phyloP scores from a whole-genome alignment of 2,888 invertebrate species.

The Andrena minutula region DNA sequence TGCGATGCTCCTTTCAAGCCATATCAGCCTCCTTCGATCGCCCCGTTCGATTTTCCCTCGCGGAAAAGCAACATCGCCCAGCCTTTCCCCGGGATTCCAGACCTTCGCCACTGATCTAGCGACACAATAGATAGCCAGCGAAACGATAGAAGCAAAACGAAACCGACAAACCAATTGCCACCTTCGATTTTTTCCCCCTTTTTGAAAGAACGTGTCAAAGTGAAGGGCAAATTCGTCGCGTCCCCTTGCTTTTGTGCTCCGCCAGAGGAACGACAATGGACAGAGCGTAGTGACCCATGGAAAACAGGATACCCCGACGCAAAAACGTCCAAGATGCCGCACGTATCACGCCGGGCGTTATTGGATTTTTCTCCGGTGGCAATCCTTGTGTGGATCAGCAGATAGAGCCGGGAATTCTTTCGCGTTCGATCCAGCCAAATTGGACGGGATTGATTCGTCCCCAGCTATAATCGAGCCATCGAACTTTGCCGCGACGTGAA shows the following conservation, averaged over 20 bases:
- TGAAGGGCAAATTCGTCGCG: slow-evolving; percentile 31
- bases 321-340: slow-evolving; percentile 64
- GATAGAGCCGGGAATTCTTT: slow-evolving; percentile 5
- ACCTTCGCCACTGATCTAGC: neutral
- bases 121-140: too few species aligned
- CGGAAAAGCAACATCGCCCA: neutral
- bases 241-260: slow-evolving; percentile 25
- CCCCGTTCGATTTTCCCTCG: slow-evolving; percentile 21
- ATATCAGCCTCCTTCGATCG: too few species aligned
- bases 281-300: slow-evolving; percentile 6
- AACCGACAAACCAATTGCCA: slow-evolving; percentile 1
- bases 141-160: neutral
- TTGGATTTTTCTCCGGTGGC: slow-evolving; percentile 64
- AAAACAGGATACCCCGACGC: slow-evolving; percentile 59
- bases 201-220: neutral
- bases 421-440: slow-evolving; percentile 22
- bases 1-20: too few species aligned
- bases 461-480: neutral
- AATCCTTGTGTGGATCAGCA: slow-evolving; percentile 20
- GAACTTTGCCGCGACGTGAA: slow-evolving; percentile 29
- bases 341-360: slow-evolving; percentile 58
- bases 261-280: slow-evolving; percentile 25
- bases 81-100: neutral
- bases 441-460: slow-evolving; percentile 37
- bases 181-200: neutral